Evolutionary conservation across 2,113 vertebrate species (phyloP).

Genomic region (Ochotona curzoniae): DNA sequence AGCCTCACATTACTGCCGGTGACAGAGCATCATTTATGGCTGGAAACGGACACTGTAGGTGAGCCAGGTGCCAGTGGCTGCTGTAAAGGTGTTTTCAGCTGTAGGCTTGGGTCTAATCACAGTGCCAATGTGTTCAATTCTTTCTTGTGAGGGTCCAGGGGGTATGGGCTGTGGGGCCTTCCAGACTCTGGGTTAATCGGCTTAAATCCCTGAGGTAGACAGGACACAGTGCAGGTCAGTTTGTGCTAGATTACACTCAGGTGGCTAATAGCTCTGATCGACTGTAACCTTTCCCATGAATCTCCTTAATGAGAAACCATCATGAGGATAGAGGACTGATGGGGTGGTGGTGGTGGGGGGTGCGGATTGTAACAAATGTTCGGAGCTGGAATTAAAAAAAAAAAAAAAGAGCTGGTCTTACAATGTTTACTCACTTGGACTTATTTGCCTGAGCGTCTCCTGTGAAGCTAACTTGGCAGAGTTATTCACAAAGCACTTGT

Average conservation of each 20-base stretch:
- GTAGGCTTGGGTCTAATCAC: constrained; percentile 34
- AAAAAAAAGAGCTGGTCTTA: background rate
- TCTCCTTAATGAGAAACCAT: constrained; percentile 65
- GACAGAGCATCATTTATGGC: background rate
- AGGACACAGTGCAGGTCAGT: background rate
- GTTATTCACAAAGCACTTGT: background rate
- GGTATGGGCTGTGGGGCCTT: background rate
- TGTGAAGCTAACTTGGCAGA: constrained; percentile 27
- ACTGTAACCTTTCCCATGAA: constrained; percentile 51
- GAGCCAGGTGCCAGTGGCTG: background rate
- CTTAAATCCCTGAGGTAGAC: constrained; percentile 53
- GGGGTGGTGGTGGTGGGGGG: background rate
- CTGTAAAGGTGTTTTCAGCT: constrained; percentile 44
- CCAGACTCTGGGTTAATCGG: constrained; percentile 50
- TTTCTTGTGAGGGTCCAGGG: background rate
- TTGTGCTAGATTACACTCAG: constrained; percentile 42
- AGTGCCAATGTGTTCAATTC: constrained; percentile 37
- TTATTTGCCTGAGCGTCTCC: background rate
- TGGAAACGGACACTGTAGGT: background rate
- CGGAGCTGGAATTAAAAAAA: background rate
- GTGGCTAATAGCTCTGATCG: constrained; percentile 63
- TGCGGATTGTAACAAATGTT: background rate
- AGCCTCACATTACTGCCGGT: background rate
- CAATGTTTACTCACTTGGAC: background rate
- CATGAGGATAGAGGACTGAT: constrained; percentile 52